A percentile compares a stretch with the other conserved stretches of the same genome.
These are phyloP conservation scores for Drosophila nasuta DNA, from an alignment of 1,140 invertebrate species.

Conservation along the genomic window DNA sequence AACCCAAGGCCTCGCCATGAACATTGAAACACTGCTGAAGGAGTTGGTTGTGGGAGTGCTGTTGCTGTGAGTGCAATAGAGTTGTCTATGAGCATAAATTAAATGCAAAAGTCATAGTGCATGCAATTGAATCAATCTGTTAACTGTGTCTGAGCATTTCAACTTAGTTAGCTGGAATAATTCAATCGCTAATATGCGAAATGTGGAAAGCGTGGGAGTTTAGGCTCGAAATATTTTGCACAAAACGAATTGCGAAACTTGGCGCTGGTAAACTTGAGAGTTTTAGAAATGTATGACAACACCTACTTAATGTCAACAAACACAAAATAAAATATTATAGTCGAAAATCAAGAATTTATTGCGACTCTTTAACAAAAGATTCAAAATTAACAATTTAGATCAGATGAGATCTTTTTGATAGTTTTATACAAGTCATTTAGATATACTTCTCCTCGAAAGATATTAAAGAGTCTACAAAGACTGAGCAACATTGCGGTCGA, in stretches of 20 bases:
- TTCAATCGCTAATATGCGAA: neutral
- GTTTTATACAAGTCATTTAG: neutral
- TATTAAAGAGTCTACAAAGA: constrained; percentile 7
- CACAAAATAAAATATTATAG: no score
- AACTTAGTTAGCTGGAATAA: constrained; percentile 9
- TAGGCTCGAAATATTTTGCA: neutral
- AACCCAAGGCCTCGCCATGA: neutral
- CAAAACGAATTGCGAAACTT: neutral
- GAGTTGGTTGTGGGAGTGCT: neutral
- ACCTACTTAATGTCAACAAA: no score
- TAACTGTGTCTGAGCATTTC: constrained; percentile 12
- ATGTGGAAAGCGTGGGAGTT: constrained; percentile 3
- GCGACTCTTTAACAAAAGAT: no score
- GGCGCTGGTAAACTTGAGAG: neutral
- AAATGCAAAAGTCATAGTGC: constrained; percentile 34
- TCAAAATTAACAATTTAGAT: neutral
- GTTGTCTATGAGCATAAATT: constrained; percentile 22
- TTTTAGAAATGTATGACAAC: no score
- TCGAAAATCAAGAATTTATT: no score
- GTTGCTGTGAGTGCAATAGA: neutral
- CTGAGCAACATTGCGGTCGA: constrained; percentile 9
- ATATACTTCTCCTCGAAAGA: neutral
- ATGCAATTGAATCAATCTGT: constrained; percentile 27
- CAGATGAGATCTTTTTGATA: neutral
- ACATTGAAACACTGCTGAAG: neutral